Conservation (phyloP, 2,797 vertebrate species). For the Triplophysa yarkandensis region DNA sequence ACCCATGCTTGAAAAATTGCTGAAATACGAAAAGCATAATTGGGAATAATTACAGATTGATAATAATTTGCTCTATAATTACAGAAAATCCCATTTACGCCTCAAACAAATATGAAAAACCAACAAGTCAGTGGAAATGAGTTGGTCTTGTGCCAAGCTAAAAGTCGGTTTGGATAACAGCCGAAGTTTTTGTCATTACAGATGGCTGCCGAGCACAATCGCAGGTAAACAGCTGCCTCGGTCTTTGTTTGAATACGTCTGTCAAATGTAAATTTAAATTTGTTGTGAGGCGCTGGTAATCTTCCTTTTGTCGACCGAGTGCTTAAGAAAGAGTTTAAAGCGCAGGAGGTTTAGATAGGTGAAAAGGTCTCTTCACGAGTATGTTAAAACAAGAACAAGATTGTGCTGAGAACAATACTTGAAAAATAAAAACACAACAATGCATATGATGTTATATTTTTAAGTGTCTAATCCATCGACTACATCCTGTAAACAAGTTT, state of each 20-base stretch:
- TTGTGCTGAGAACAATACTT: conserved; percentile 25
- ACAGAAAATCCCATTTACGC: conserved; percentile 4
- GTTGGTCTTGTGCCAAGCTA: conserved; percentile 33
- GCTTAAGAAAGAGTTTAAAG: conserved; percentile 47
- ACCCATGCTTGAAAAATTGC: background rate
- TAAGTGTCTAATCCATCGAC: background rate
- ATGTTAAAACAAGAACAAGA: background rate
- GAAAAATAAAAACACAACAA: background rate
- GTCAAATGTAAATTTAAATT: conserved; percentile 57
- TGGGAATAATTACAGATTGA: conserved; percentile 19
- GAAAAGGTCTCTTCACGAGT: conserved; percentile 14
- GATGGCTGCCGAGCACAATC: conserved; percentile 48
- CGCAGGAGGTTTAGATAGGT: conserved; percentile 39
- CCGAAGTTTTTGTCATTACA: conserved; percentile 50
- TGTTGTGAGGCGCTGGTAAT: conserved; percentile 51
- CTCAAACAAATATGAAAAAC: conserved; percentile 3
- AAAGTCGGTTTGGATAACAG: conserved; percentile 49
- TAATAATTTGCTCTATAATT: conserved; percentile 24
- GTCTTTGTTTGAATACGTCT: conserved; percentile 52
- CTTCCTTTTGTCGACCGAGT: conserved; percentile 40
- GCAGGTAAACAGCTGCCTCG: conserved; percentile 49
- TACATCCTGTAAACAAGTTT: conserved; percentile 18
- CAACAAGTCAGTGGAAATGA: background rate
- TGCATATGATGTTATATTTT: background rate
- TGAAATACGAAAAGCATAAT: conserved; percentile 14